phyloP scores from a whole-genome alignment of 2,888 invertebrate genomes.

The Altica lythri region DNA sequence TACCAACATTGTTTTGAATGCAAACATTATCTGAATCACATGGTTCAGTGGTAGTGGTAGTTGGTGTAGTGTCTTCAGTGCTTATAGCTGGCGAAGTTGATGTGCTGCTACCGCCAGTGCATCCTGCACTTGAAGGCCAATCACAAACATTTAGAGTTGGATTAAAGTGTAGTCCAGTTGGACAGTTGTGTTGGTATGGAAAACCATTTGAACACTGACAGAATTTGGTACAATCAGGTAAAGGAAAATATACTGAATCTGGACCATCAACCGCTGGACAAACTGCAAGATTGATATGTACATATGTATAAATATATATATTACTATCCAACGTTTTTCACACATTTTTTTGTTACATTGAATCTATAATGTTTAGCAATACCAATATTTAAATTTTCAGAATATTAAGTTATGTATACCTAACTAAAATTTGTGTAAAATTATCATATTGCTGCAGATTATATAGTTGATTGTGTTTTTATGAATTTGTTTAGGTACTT shows the following conservation, averaged over 20 bases:
- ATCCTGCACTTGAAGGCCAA: constrained; percentile 22
- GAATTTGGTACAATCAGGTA: constrained; percentile 30
- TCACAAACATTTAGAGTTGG: constrained; percentile 31
- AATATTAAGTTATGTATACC: too few relatives aligned
- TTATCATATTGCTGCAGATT: background rate
- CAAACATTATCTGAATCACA: background rate
- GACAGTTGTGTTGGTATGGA: constrained; percentile 29
- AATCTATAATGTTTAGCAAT: too few relatives aligned
- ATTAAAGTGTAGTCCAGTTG: constrained; percentile 32
- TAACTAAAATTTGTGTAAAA: background rate
- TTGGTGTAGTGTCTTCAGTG: background rate
- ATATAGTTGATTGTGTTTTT: background rate
- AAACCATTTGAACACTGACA: constrained; percentile 34
- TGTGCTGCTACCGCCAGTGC: constrained; percentile 17
- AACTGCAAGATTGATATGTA: constrained; percentile 1
- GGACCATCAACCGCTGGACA: constrained; percentile 29
- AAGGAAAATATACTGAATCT: constrained; percentile 27
- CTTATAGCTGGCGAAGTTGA: background rate
- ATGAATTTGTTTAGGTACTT: background rate
- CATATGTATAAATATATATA: background rate
- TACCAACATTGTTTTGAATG: background rate
- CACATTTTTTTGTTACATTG: too few relatives aligned
- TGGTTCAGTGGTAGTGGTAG: constrained; percentile 3
- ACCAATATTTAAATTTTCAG: too few relatives aligned
- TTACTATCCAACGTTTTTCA: too few relatives aligned